A percentile compares a stretch with the other conserved stretches of the same genome.
These are phyloP conservation scores for Latrodectus elegans DNA, from an alignment of 2,888 invertebrate species.

Conservation along the genomic window DNA sequence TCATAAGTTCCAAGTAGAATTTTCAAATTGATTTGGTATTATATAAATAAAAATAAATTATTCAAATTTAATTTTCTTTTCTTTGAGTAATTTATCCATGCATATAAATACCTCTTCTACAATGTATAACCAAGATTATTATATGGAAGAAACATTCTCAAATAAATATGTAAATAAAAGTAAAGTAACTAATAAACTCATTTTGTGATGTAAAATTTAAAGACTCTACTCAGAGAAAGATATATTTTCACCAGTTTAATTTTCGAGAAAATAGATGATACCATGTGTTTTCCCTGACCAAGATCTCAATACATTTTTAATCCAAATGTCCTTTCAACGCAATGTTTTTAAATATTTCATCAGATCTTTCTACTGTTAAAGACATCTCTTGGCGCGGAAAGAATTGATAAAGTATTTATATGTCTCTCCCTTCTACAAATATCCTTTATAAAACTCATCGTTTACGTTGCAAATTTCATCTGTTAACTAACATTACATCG, in stretches of 20 bases:
- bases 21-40: too few relatives aligned
- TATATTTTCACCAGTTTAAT: not conserved
- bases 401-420: slow-evolving; percentile 58
- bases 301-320: slow-evolving; percentile 56
- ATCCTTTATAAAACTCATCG: slow-evolving; percentile 49
- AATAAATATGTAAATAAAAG: too few relatives aligned
- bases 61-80: too few relatives aligned
- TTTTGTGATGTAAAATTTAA: too few relatives aligned
- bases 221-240: too few relatives aligned
- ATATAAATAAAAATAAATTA: too few relatives aligned
- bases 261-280: slow-evolving; percentile 7
- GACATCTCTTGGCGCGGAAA: slow-evolving; percentile 18
- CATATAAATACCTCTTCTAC: too few relatives aligned
- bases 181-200: too few relatives aligned
- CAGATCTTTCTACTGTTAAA: slow-evolving; percentile 27
- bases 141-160: too few relatives aligned
- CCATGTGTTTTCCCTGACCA: slow-evolving; percentile 39
- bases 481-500: slow-evolving; percentile 56
- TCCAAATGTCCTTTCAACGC: slow-evolving; percentile 35
- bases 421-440: not conserved
- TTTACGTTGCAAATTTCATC: slow-evolving; percentile 54
- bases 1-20: too few relatives aligned
- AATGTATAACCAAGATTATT: too few relatives aligned
- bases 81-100: too few relatives aligned
- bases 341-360: slow-evolving; percentile 58